These are phyloP conservation scores for Frankliniella intonsa DNA, from an alignment of 2,888 invertebrate species.

Conservation along the genomic window DNA sequence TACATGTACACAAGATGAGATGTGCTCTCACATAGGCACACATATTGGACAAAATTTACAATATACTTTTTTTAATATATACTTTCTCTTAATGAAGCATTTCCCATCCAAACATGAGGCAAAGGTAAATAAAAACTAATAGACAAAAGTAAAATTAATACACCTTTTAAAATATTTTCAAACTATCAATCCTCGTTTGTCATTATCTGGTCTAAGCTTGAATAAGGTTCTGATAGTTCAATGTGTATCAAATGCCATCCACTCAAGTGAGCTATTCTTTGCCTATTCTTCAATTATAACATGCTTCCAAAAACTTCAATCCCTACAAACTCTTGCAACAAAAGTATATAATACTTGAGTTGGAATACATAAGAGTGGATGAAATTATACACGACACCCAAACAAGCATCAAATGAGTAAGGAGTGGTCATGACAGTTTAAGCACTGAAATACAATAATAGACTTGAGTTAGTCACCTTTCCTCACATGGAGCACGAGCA, in stretches of 20 bases:
- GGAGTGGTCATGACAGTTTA: conserved; percentile 14
- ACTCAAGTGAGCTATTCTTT: not conserved
- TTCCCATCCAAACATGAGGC: conserved; percentile 11
- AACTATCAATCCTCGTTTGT: conserved; percentile 18
- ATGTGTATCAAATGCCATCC: not conserved
- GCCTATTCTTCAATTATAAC: not conserved
- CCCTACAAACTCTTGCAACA: not conserved
- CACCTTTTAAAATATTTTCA: conserved; percentile 25
- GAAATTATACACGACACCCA: conserved; percentile 4
- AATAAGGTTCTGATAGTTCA: conserved; percentile 11
- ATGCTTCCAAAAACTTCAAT: not conserved
- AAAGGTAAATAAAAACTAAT: conserved; percentile 25
- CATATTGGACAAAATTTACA: conserved; percentile 23
- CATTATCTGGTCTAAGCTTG: conserved; percentile 10
- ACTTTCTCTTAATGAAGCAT: conserved; percentile 24
- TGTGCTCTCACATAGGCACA: conserved; percentile 22
- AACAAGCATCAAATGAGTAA: conserved; percentile 27
- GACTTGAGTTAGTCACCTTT: conserved; percentile 20
- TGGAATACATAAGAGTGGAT: not conserved
- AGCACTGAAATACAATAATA: conserved; percentile 10
- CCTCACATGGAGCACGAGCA: conserved; percentile 4
- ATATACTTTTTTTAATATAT: conserved; percentile 21
- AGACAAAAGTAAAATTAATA: conserved; percentile 25
- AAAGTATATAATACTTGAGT: not conserved
- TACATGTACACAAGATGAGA: not conserved